Evolutionary conservation across 2,888 invertebrate genomes (phyloP).

Genomic region (Vannuccia rotundouncinata): DNA sequence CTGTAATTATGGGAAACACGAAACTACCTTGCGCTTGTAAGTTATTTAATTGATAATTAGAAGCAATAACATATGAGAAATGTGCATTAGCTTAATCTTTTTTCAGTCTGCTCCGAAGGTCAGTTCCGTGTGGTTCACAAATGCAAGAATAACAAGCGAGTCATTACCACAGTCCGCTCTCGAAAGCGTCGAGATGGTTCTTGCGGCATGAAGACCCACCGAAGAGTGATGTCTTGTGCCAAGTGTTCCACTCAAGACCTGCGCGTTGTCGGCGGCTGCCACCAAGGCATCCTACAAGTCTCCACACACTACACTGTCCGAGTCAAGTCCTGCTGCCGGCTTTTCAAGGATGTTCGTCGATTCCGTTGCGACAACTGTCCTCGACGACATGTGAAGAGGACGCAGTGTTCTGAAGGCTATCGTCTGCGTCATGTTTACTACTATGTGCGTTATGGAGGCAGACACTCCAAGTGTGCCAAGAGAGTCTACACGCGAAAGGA

Average conservation of each 20-base stretch:
- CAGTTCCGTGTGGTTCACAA: conserved; percentile 29
- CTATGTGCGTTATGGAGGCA: background rate
- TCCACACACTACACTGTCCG: conserved; percentile 27
- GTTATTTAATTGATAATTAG: background rate
- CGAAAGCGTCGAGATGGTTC: background rate
- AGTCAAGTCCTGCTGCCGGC: conserved; percentile 19
- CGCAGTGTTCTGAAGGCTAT: conserved; percentile 31
- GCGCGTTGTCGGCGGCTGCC: conserved; percentile 27
- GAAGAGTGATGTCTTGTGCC: conserved; percentile 27
- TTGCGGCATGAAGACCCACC: conserved; percentile 11
- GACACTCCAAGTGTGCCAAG: conserved; percentile 20
- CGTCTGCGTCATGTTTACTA: conserved; percentile 26
- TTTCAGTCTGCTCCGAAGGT: conserved; percentile 14
- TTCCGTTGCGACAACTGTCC: conserved; percentile 36
- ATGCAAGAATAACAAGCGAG: conserved; percentile 28
- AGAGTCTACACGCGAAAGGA: conserved; percentile 21
- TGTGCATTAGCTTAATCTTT: too few species aligned
- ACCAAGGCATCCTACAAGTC: conserved; percentile 21
- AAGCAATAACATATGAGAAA: too few species aligned
- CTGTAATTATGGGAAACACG: background rate
- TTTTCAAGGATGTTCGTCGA: conserved; percentile 2
- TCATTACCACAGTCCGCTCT: conserved; percentile 32
- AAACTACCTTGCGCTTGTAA: conserved; percentile 30
- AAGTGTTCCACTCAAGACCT: conserved; percentile 31
- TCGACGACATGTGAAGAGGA: conserved; percentile 20